These are phyloP conservation scores for Brachionus manjavacas DNA, from an alignment of 1,140 invertebrate genomes.

Conservation along the genomic window DNA sequence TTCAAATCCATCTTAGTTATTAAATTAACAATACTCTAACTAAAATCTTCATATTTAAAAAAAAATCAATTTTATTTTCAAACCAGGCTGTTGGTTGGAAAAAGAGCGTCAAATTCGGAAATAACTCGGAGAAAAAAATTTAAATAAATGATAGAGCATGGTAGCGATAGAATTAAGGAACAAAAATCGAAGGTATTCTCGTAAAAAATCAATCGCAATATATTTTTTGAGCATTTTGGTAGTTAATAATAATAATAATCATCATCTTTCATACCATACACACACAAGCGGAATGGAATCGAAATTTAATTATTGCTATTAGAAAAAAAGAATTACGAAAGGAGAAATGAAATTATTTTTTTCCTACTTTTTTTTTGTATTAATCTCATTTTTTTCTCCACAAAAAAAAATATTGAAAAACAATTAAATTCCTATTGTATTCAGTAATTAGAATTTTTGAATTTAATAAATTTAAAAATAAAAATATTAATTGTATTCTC, in stretches of 20 bases:
- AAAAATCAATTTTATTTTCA: not conserved
- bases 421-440: not conserved
- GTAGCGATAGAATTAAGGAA: not conserved
- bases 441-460: too few species aligned
- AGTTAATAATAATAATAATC: not conserved
- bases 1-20: not conserved
- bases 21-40: not conserved
- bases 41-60: not conserved
- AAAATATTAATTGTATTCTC: not conserved
- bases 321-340: not conserved
- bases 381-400: not conserved
- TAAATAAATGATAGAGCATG: constrained; percentile 1
- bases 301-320: constrained; percentile 6
- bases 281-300: not conserved
- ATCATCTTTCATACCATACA: not conserved
- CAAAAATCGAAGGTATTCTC: not conserved
- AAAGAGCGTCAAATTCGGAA: not conserved
- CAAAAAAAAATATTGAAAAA: not conserved
- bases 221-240: not conserved
- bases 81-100: not conserved
- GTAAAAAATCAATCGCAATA: not conserved
- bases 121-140: not conserved
- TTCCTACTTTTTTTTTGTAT: not conserved
- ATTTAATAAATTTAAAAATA: not conserved
- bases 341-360: not conserved